Evolutionary conservation across 2,888 invertebrate genomes (phyloP).

Genomic region (Platycheirus albimanus): DNA sequence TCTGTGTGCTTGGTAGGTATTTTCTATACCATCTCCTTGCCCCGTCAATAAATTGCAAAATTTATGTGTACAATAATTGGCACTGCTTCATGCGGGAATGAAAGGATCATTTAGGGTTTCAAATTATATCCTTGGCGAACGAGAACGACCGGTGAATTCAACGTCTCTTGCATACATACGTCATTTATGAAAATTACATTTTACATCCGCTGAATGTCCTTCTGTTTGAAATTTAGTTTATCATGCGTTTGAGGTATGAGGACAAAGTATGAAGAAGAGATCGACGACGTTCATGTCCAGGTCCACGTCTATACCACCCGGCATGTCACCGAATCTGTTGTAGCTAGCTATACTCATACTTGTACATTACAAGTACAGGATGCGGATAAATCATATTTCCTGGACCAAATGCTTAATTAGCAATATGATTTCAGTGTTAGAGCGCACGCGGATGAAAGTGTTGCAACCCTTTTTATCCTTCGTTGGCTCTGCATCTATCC

Average conservation of each 20-base stretch:
- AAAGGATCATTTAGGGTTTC: conserved; percentile 42
- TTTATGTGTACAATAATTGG: conserved; percentile 67
- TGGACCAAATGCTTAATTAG: conserved; percentile 75
- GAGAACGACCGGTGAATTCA: conserved; percentile 32
- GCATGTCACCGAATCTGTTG: conserved; percentile 71
- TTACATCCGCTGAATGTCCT: conserved; percentile 67
- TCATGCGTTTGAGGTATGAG: conserved; percentile 22
- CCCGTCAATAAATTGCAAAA: conserved; percentile 64
- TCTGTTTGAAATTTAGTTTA: conserved; percentile 59
- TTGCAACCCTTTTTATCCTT: conserved; percentile 72
- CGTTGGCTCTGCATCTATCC: conserved; percentile 31
- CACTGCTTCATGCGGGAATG: conserved; percentile 53
- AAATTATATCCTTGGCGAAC: conserved; percentile 31
- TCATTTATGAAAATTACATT: conserved; percentile 65
- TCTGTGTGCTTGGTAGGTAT: conserved; percentile 7
- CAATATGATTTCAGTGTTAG: conserved; percentile 69
- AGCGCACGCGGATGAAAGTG: conserved; percentile 36
- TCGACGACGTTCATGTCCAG: too few relatives aligned
- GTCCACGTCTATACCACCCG: conserved; percentile 17
- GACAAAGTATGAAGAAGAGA: too few relatives aligned
- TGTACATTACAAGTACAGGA: conserved; percentile 50
- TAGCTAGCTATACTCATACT: too few relatives aligned
- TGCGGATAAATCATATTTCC: conserved; percentile 75
- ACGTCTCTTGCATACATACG: conserved; percentile 43
- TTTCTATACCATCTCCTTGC: conserved; percentile 34